Base-by-base conservation (phyloP, 2,113 vertebrate species). In the Axis porcinus region DNA sequence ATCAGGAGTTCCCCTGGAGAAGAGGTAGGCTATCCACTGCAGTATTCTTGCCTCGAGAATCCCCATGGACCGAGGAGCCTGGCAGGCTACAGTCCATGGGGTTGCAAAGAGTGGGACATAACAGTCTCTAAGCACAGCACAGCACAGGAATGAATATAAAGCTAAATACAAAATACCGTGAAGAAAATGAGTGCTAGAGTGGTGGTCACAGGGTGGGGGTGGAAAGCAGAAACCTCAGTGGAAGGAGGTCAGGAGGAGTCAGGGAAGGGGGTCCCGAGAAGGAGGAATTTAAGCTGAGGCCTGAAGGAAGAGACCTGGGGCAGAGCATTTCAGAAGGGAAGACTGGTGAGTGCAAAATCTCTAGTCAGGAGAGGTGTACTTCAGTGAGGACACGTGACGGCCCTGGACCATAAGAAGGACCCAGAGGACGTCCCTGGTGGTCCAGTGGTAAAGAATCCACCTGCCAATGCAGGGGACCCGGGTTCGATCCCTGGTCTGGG, bases 311-410 rank as follows among this genome's bases (percentile, higher is more conserved):
- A 91, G 43, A 36, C 21, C 52, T 28, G 21, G 5, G 36, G 82
- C 67, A 90, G 23, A 76, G 57, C 52, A 81, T 89, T 92, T 57
- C 45, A 28, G 67, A 62, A 74, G 52, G 58, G 60, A 94, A 96
- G 86, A 54, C 50, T 11, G n/a, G n/a, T 0, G 0, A 9, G 27
- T 70, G 14, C 30, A 30, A 3, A 88, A 28, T 11, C 62, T 36
- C 25, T 2, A 16, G 6, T 43, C 64, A 40, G 7, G 83, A 87
- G 76, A 86, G 19, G 9, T 13, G 5, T 33, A 28, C 86, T 8
- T 3, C 13, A 6, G 30, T 2, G 10, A 83, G 86, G 43, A 23
- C 50, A 15, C 0, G 1, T 3, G 12, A 17, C 28, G 47, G 33
- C 3, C 25, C 28, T 28, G 30, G 21, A 11, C 33, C 0, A 0